Percentiles rank a stretch among this genome's conserved stretches.
These are phyloP conservation scores for Rhabdomys dilectus DNA, from an alignment of 2,113 vertebrate species.

Conservation along the genomic window DNA sequence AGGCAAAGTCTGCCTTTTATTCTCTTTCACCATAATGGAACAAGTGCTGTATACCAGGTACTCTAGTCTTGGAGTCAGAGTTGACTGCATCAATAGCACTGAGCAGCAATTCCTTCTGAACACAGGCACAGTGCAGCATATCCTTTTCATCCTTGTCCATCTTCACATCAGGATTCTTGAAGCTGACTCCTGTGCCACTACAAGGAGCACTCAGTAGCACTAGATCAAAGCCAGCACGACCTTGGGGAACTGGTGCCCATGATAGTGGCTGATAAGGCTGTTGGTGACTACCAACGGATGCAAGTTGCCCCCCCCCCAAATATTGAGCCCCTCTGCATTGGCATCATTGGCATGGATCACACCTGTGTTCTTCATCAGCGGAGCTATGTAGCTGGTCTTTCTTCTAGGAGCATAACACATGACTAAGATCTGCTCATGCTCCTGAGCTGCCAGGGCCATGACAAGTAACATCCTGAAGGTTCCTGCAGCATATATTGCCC, in stretches of 20 bases:
- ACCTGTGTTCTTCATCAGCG: constrained; percentile 98
- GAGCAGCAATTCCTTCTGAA: constrained; percentile 97
- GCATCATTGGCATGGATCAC: constrained; percentile 96
- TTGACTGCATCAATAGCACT: constrained; percentile 96
- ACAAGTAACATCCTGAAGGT: constrained; percentile 96
- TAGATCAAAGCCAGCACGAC: constrained; percentile 95
- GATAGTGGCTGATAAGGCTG: constrained; percentile 93
- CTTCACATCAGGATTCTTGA: constrained; percentile 97
- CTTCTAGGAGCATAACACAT: constrained; percentile 98
- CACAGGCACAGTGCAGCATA: constrained; percentile 93
- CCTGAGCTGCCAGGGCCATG: constrained; percentile 96
- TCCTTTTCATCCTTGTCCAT: constrained; percentile 96
- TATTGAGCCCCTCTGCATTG: constrained; percentile 92
- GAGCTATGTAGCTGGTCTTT: constrained; percentile 99
- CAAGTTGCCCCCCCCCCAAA: constrained; percentile 97
- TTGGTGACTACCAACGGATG: constrained; percentile 97
- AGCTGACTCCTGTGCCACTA: constrained; percentile 96
- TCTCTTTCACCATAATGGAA: constrained; percentile 97
- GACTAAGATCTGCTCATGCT: constrained; percentile 95
- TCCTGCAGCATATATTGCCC: constrained; percentile 99
- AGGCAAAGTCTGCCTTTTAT: constrained; percentile 98
- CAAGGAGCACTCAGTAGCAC: constrained; percentile 97
- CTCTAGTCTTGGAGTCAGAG: constrained; percentile 92
- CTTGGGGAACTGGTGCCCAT: constrained; percentile 97
- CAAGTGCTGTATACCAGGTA: constrained; percentile 98